Percentiles rank a stretch among this genome's conserved stretches.
These are phyloP conservation scores for Aldabrachelys gigantea DNA, from an alignment of 2,113 vertebrate species.

Conservation along the genomic window DNA sequence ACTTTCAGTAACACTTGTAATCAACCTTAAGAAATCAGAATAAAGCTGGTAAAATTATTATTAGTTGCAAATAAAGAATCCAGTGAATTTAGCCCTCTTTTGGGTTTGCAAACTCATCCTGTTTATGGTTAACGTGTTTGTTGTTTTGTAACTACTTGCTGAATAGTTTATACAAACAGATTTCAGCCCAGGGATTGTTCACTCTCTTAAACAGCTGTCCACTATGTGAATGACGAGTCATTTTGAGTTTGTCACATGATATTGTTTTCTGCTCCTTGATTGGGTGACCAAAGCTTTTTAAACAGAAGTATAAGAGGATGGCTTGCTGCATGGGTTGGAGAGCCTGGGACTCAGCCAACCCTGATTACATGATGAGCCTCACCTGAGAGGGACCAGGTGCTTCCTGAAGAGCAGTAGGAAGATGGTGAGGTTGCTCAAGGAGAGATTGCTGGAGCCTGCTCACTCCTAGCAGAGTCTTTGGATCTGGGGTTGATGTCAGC, in stretches of 20 bases:
- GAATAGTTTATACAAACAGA: neutral
- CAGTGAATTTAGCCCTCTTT: neutral
- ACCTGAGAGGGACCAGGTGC: neutral
- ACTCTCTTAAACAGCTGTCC: fast-evolving
- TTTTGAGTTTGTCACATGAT: neutral
- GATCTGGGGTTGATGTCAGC: neutral
- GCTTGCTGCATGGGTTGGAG: neutral
- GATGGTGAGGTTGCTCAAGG: neutral
- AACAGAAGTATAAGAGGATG: neutral
- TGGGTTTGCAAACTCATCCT: neutral
- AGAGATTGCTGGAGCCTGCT: neutral
- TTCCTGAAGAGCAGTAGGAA: neutral
- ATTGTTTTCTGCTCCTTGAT: neutral
- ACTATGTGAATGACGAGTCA: fast-evolving
- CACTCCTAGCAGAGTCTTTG: neutral
- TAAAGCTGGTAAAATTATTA: neutral
- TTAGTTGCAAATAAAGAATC: conserved; percentile 19
- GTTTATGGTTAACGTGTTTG: neutral
- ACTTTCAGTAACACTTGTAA: conserved; percentile 1
- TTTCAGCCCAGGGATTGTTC: neutral
- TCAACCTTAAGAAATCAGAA: neutral
- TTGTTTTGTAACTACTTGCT: neutral
- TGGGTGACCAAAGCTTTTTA: neutral
- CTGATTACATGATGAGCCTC: neutral
- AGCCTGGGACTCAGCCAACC: neutral